Conservation (phyloP, 2,888 invertebrate species). For the Agrilus cyanescens region DNA sequence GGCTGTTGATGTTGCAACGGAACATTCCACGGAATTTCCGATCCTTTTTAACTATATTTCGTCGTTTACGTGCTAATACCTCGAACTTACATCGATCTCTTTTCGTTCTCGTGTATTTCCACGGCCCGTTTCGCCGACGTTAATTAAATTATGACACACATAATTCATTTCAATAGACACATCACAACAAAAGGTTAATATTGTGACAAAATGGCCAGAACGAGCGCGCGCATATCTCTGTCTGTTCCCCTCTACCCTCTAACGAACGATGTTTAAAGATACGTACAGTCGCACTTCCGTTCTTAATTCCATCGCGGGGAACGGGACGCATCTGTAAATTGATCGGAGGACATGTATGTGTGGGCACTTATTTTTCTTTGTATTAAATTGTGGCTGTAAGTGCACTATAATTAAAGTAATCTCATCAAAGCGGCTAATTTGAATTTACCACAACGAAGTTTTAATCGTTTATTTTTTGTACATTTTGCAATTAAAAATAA, state of each 20-base stretch:
- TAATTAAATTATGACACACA: conserved; percentile 28
- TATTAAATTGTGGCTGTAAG: no score
- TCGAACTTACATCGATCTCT: conserved; percentile 3
- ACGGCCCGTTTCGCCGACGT: conserved; percentile 11
- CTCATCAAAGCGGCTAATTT: no score
- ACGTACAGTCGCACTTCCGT: conserved; percentile 16
- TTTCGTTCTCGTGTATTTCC: conserved; percentile 5
- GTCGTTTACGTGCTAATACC: conserved; percentile 12
- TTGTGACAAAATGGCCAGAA: conserved; percentile 37
- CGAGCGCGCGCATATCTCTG: conserved; percentile 28
- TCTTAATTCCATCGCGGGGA: background rate
- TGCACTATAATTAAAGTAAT: no score
- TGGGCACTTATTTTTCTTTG: no score
- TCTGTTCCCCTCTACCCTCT: conserved; percentile 10
- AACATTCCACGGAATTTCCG: conserved; percentile 19
- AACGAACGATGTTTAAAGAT: background rate
- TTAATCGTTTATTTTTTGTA: no score
- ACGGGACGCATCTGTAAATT: background rate
- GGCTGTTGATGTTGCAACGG: conserved; percentile 20
- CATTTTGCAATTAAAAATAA: no score
- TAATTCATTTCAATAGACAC: conserved; percentile 32
- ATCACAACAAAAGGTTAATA: conserved; percentile 39
- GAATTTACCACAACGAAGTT: no score
- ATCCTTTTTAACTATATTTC: conserved; percentile 9
- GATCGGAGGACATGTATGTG: no score